Conservation (phyloP, 1,140 invertebrate species). For the Magallana ariakensis region DNA sequence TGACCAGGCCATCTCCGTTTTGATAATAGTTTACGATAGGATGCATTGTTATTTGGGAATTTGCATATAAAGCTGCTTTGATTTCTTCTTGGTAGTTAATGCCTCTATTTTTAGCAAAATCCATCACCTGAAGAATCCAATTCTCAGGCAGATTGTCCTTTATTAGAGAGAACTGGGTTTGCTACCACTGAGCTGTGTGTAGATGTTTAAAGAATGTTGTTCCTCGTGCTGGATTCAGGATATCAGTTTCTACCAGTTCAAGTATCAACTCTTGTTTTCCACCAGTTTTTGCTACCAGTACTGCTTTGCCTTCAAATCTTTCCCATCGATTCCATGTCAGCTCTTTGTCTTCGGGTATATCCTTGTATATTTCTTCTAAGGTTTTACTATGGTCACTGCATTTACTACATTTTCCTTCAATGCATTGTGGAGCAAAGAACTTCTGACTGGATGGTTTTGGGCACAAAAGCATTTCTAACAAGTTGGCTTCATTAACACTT, state of each 20-base stretch:
- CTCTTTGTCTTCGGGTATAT: slow-evolving; percentile 39
- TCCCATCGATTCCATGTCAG: slow-evolving; percentile 53
- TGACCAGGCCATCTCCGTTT: slow-evolving; percentile 30
- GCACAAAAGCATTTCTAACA: slow-evolving; percentile 55
- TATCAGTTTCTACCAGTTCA: slow-evolving; percentile 51
- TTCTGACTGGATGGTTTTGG: slow-evolving; percentile 48
- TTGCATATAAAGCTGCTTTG: slow-evolving; percentile 44
- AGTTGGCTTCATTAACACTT: slow-evolving; percentile 43
- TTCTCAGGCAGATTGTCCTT: slow-evolving; percentile 49
- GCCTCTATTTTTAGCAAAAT: slow-evolving; percentile 61
- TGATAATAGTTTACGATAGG: slow-evolving; percentile 54
- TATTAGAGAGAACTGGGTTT: slow-evolving; percentile 45
- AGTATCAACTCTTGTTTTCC: neutral
- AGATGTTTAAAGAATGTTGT: slow-evolving; percentile 54
- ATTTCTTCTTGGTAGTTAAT: slow-evolving; percentile 53
- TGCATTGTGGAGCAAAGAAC: slow-evolving; percentile 40
- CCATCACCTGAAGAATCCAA: slow-evolving; percentile 49
- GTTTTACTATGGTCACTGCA: neutral
- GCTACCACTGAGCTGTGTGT: slow-evolving; percentile 56
- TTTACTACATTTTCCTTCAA: slow-evolving; percentile 40
- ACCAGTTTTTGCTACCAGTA: neutral
- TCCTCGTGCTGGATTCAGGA: slow-evolving; percentile 38
- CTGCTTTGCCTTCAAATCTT: neutral
- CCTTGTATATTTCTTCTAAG: slow-evolving; percentile 38
- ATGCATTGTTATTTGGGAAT: slow-evolving; percentile 56